Evolutionary conservation across 2,113 vertebrate genomes (phyloP).

Genomic region (Peromyscus polionotus): DNA sequence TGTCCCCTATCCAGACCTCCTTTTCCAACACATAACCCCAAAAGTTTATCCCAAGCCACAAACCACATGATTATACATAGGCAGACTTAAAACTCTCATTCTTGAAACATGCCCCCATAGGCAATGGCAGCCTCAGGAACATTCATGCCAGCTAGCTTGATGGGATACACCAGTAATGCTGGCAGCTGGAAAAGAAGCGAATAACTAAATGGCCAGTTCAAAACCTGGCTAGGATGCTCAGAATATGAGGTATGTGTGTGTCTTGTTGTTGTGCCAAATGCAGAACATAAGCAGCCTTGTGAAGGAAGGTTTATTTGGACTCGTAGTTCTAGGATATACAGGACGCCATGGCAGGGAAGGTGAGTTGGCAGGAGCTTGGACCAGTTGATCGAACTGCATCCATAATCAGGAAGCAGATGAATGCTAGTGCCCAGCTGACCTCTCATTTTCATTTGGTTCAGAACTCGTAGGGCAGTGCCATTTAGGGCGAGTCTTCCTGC

Average conservation of each 20-base stretch:
- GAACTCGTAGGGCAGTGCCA: neutral
- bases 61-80: constrained; percentile 11
- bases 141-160: neutral
- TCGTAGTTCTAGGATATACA: neutral
- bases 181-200: neutral
- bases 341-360: neutral
- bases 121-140: neutral
- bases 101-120: neutral
- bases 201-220: neutral
- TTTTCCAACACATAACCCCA: neutral
- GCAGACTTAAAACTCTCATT: neutral
- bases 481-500: neutral
- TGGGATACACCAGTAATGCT: neutral
- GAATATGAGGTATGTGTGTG: neutral
- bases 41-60: constrained; percentile 12
- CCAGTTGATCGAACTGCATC: neutral
- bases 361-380: neutral
- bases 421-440: neutral
- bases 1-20: neutral
- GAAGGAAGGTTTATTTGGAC: neutral
- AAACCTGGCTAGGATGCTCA: neutral
- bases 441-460: neutral
- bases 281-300: neutral
- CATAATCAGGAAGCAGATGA: neutral
- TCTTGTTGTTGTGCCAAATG: neutral